Evolutionary conservation across 2,888 invertebrate species (phyloP), one percentile per base, ranked within the genome.

Genomic region (Apotomis betuletana): DNA sequence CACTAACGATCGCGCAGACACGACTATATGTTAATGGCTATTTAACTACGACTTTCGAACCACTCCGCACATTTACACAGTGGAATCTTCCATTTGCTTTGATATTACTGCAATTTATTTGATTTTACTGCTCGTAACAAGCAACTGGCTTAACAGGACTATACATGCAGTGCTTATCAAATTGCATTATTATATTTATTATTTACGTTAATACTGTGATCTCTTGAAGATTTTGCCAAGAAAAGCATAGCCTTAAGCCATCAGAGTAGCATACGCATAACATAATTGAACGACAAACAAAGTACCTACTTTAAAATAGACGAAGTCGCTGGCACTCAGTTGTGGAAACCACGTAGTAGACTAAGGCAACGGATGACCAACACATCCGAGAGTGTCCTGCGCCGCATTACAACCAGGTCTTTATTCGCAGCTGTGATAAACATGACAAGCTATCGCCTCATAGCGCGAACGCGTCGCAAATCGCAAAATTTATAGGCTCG

Each of bases 51-150:
- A 55, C 15, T 13, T 55, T 27, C 49, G 49, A 49, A 8, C 9
- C 49, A 49, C 49, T 10, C 9, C 49, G 57, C 15, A 12, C 38
- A 57, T 57, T 57, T 57, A 57, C 57, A 57, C 57, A 12, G 12
- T 36, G 57, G 36, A 38, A 57, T 57, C 36, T 57, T 57, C 36
- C 38, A 57, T 57, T 57, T 57, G 38, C 57, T 36, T 10, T 9
- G 27, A 57, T 3, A 57, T 57, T 38, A 57, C 36, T 36, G 57
- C 38, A 38, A 36, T 36, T 57, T 38, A 38, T 36, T 27, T 55
- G 1, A 55, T 38, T 57, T 57, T 38, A 57, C 57, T n/a, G 12
- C 27, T 27, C 27, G 15, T 9, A 27, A 57, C 36, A 38, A 57
- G 12, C 10, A 10, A 10, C 49, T 3, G 6, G 49, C 49, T 49